Conservation (phyloP, 2,888 invertebrate species). For the Zaprionus bogoriensis region DNA sequence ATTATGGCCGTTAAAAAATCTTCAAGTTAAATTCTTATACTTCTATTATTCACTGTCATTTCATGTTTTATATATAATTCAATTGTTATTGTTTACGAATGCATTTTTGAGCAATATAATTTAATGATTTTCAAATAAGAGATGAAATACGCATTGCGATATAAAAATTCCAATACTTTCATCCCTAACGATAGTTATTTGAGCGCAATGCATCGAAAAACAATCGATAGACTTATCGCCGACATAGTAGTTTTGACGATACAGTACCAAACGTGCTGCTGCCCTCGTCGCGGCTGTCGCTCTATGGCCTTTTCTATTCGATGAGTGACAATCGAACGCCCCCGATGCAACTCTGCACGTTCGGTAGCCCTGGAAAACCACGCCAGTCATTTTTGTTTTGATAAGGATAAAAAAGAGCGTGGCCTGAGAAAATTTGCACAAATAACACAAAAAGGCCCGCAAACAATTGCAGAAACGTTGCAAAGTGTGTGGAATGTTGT, state of each 20-base stretch:
- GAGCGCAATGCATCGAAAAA: not conserved
- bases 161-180: not conserved
- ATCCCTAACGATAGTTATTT: not conserved
- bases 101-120: too few relatives aligned
- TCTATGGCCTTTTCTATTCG: constrained; percentile 28
- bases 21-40: too few relatives aligned
- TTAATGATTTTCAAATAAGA: not conserved
- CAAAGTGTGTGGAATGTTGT: constrained; percentile 56
- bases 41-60: too few relatives aligned
- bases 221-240: constrained; percentile 6
- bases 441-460: constrained; percentile 58
- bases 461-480: constrained; percentile 55
- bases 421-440: constrained; percentile 71
- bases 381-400: constrained; percentile 81
- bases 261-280: constrained; percentile 1
- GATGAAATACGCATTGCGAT: not conserved
- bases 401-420: constrained; percentile 81
- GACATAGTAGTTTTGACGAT: not conserved
- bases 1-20: too few relatives aligned
- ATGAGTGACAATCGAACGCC: constrained; percentile 30
- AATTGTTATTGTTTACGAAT: too few relatives aligned
- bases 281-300: constrained; percentile 31
- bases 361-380: constrained; percentile 66
- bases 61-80: too few relatives aligned
- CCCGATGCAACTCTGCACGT: constrained; percentile 53